Conservation (phyloP, 2,113 vertebrate genomes). For the Microtus oregoni region DNA sequence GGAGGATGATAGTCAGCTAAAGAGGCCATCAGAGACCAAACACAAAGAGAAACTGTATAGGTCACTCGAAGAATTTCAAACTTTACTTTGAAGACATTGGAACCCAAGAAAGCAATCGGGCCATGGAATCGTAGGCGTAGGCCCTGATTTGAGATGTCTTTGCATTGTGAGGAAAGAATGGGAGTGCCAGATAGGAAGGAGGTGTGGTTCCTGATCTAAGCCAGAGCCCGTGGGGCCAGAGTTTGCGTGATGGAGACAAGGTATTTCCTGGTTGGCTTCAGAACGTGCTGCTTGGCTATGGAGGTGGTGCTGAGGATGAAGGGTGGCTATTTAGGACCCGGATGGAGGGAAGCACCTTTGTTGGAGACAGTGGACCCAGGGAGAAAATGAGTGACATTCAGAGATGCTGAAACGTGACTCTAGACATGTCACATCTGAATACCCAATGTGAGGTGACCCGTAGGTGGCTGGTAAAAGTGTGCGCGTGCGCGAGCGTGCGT, state of each 20-base stretch:
- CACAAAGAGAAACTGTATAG: not conserved
- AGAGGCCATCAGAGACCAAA: conserved; percentile 18
- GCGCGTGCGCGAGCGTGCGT: too few species aligned
- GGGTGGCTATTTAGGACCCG: not conserved
- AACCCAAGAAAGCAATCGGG: not conserved
- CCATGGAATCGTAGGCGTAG: not conserved
- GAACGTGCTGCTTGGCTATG: not conserved
- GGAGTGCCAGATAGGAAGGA: not conserved
- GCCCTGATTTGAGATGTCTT: not conserved
- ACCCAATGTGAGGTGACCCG: not conserved
- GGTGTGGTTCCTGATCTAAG: not conserved
- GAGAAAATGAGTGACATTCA: not conserved
- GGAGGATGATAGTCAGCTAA: not conserved
- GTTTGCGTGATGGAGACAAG: not conserved
- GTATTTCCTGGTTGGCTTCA: not conserved
- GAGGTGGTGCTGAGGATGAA: not conserved
- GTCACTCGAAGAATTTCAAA: not conserved
- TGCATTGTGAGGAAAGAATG: not conserved
- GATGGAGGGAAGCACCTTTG: not conserved
- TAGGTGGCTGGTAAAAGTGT: not conserved
- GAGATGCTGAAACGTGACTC: not conserved
- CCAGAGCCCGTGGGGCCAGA: not conserved
- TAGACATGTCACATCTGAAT: not conserved
- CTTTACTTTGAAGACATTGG: not conserved
- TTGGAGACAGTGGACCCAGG: not conserved